These are phyloP conservation scores for Pseudomyrmex flavicornis DNA, from an alignment of 1,140 invertebrate species.

Conservation along the genomic window DNA sequence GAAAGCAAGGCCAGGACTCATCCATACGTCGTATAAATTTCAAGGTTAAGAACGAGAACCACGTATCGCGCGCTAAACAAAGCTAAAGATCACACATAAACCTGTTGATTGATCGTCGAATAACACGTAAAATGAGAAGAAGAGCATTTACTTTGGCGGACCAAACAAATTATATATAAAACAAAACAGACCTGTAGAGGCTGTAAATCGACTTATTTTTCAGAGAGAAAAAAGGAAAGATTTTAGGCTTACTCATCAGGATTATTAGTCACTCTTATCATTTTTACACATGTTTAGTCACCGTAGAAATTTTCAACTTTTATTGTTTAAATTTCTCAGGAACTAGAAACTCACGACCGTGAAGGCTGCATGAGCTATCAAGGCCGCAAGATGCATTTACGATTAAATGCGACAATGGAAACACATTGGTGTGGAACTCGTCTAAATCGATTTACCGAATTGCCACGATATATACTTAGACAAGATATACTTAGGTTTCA, in stretches of 20 bases:
- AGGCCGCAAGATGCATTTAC: not conserved
- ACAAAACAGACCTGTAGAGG: not conserved
- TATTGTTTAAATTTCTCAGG: not conserved
- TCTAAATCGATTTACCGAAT: slow-evolving; percentile 53
- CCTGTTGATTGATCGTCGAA: not conserved
- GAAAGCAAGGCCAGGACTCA: slow-evolving; percentile 14
- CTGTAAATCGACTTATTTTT: not conserved
- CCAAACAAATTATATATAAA: not conserved
- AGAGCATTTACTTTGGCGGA: not conserved
- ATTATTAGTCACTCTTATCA: not conserved
- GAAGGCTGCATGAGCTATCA: not conserved
- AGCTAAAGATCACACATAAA: no score
- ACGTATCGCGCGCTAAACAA: not conserved
- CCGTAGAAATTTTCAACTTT: not conserved
- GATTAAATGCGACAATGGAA: not conserved
- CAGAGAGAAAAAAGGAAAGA: not conserved
- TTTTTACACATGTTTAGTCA: not conserved
- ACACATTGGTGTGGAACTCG: not conserved
- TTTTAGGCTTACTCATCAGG: not conserved
- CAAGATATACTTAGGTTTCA: slow-evolving; percentile 37
- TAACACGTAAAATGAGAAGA: not conserved
- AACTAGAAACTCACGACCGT: slow-evolving; percentile 2
- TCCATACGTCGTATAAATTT: slow-evolving; percentile 42
- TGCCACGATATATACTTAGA: slow-evolving; percentile 1
- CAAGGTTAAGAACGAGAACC: slow-evolving; percentile 45